Evolutionary conservation across 2,888 invertebrate species (phyloP).

Genomic region (Stenchaetothrips biformis): DNA sequence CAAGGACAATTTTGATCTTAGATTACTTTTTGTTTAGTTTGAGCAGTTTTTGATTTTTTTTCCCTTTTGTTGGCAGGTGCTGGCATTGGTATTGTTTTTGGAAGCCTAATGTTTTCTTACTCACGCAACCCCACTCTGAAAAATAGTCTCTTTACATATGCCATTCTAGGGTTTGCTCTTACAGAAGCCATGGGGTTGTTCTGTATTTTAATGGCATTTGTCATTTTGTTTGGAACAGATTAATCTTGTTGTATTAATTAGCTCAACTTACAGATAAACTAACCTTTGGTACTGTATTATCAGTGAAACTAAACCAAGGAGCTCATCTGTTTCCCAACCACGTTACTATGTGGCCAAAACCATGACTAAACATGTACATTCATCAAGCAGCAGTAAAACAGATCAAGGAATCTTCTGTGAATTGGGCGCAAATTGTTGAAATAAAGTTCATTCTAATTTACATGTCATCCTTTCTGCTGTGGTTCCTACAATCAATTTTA

Average conservation of each 20-base stretch:
- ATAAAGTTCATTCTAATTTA: not conserved
- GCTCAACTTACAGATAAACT: no score
- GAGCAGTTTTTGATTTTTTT: not conserved
- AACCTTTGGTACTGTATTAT: no score
- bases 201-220: not conserved
- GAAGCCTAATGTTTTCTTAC: constrained; percentile 1
- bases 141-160: not conserved
- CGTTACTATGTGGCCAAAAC: no score
- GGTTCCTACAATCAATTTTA: no score
- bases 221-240: not conserved
- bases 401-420: no score
- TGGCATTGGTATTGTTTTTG: constrained; percentile 6
- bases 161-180: constrained; percentile 1
- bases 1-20: not conserved
- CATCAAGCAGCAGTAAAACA: no score
- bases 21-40: not conserved
- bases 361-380: no score
- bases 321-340: no score
- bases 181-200: constrained; percentile 5
- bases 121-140: not conserved
- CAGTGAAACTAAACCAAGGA: no score
- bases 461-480: not conserved
- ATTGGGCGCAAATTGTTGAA: not conserved
- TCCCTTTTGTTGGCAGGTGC: not conserved
- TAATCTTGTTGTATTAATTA: no score